Evolutionary conservation across 1,140 invertebrate species (phyloP), one percentile per base, ranked within the genome.

Genomic region (Trichonephila clavipes): DNA sequence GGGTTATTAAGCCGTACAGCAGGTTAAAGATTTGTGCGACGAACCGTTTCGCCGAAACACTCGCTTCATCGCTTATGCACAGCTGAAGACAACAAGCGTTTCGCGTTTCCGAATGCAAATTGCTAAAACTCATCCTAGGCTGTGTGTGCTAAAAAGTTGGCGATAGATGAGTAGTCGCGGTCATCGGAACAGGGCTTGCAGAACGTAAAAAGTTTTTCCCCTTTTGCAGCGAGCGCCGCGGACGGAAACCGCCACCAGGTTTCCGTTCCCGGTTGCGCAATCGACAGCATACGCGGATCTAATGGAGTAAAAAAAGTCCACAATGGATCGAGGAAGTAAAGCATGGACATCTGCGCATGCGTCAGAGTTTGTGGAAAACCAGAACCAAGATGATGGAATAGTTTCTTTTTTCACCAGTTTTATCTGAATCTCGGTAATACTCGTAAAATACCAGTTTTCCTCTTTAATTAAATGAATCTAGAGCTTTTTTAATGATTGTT

Each of bases 231-330:
- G 34, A 88, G 59, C 59, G 61, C 21, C 34, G 62, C 61, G 34
- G 88, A 77, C 88, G 89, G 89, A 90, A 90, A 82, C 69, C 69
- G 89, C 89, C 77, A 82, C 72, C 89, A 90, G 72, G 89, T 90
- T 90, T 90, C 89, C 89, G 77, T 82, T 40, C 88, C 61, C 88
- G 88, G 88, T 89, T 77, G 34, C 85, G 85, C 59, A 87, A 87
- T 44, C 28, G 18, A 12, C 58, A 18, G 28, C 85, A 40, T 77
- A 77, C 72, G 72, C 72, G 72, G 72, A 77, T 77, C 72, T 77
- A 40, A 77, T 77, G 72, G 28, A 77, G 72, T 40, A 40, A 77
- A 64, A 77, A 77, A 77, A 40, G 34, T 69, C n/a, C 21, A 69
- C 66, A 69, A 69, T 69, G 12, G 66, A 69, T 19, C 72, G 12